Percentiles rank a stretch among this genome's conserved stretches.
These are phyloP conservation scores for Oreochromis aureus DNA, from an alignment of 2,113 vertebrate genomes.

Conservation along the genomic window DNA sequence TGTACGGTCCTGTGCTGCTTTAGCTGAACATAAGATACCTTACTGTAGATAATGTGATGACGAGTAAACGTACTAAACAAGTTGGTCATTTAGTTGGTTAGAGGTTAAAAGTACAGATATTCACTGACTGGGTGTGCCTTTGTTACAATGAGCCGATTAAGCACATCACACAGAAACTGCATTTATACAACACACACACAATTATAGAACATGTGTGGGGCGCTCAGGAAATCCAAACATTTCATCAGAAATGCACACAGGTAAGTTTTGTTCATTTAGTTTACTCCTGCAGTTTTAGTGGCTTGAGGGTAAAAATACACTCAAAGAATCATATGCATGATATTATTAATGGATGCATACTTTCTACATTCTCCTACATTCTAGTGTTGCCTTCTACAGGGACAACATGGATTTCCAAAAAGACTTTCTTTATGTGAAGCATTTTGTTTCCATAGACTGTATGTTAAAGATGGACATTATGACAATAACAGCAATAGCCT, in stretches of 20 bases:
- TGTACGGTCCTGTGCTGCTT: background rate
- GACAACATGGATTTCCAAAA: background rate
- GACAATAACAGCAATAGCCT: background rate
- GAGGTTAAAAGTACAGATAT: background rate
- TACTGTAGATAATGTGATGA: background rate
- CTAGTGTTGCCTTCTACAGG: background rate
- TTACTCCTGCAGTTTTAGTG: background rate
- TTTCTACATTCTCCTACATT: too few relatives aligned
- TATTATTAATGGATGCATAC: background rate
- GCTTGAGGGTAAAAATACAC: background rate
- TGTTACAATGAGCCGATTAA: background rate
- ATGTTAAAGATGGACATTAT: background rate
- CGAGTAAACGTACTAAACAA: background rate
- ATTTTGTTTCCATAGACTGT: background rate
- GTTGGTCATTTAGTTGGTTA: background rate
- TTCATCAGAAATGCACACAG: background rate
- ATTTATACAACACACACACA: background rate
- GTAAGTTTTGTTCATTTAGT: background rate
- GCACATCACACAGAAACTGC: background rate
- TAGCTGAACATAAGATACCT: background rate
- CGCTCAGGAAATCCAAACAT: background rate
- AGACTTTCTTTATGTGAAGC: background rate
- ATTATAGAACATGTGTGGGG: background rate
- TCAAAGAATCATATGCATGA: background rate
- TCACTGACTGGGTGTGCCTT: background rate